Conservation (phyloP, 2,888 invertebrate species). For the Congeria kusceri region DNA sequence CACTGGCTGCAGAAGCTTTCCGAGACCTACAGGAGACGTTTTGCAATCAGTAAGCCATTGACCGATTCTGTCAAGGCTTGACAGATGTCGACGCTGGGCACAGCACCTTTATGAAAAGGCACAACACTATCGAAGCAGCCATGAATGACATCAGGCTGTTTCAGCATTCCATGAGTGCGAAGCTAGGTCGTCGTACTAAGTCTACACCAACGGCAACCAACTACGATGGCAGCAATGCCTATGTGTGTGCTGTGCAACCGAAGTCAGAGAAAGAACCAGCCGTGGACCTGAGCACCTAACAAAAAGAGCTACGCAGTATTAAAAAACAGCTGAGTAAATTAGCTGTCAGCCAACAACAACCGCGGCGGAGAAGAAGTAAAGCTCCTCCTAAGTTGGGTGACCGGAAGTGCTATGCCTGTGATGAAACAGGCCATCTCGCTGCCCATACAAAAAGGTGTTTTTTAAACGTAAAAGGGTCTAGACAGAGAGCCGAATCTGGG, state of each 20-base stretch:
- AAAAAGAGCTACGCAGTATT: too few relatives aligned
- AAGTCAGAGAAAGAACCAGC: too few relatives aligned
- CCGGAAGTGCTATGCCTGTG: too few relatives aligned
- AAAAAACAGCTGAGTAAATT: too few relatives aligned
- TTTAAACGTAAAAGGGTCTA: too few relatives aligned
- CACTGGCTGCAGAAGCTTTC: neutral
- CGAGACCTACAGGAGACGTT: neutral
- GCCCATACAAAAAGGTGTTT: too few relatives aligned
- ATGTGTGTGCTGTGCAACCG: neutral
- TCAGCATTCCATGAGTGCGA: neutral
- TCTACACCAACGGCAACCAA: neutral
- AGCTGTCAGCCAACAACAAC: too few relatives aligned
- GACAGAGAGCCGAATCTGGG: too few relatives aligned
- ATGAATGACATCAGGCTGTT: neutral
- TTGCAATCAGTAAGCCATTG: conserved; percentile 1
- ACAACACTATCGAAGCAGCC: neutral
- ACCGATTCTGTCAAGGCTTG: conserved; percentile 3
- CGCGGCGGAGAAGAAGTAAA: too few relatives aligned
- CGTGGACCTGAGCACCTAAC: too few relatives aligned
- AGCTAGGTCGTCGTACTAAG: neutral
- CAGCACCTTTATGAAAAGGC: neutral
- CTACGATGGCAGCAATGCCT: neutral
- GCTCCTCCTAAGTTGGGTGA: too few relatives aligned
- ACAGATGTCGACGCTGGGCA: neutral
- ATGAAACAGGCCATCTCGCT: too few relatives aligned